phyloP scores from a whole-genome alignment of 2,113 vertebrate species.

The Orientallactaga bullata region DNA sequence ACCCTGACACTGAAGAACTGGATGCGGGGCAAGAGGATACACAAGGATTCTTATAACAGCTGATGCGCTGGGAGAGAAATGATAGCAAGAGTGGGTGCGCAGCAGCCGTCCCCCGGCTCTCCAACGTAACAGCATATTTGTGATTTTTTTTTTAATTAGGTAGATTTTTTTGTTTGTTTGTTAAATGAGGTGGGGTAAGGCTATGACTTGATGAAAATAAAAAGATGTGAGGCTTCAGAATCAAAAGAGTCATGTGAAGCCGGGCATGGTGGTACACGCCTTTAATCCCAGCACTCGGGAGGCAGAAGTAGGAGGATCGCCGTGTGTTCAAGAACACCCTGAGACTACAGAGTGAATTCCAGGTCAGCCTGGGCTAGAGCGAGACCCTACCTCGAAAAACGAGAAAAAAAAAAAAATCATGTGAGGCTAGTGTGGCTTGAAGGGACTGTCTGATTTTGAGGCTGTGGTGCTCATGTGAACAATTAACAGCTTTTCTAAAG shows the following conservation, averaged over 20 bases:
- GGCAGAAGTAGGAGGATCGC: too few relatives aligned
- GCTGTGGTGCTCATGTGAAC: conserved; percentile 75
- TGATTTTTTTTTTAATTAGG: conserved; percentile 86
- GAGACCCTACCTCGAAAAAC: too few relatives aligned
- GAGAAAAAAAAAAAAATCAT: too few relatives aligned
- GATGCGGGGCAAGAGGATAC: conserved; percentile 93
- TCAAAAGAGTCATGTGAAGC: conserved; percentile 67
- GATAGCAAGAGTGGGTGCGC: conserved; percentile 67
- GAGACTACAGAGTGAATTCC: too few relatives aligned
- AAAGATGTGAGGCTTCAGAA: conserved; percentile 56
- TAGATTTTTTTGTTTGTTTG: conserved; percentile 68
- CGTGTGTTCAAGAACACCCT: too few relatives aligned
- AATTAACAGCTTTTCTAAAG: conserved; percentile 40
- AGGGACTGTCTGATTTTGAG: conserved; percentile 62
- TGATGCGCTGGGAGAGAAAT: conserved; percentile 93
- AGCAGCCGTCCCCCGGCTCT: conserved; percentile 51
- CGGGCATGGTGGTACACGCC: too few relatives aligned
- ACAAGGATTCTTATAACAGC: conserved; percentile 95
- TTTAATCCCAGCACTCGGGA: too few relatives aligned
- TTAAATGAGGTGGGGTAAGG: conserved; percentile 76
- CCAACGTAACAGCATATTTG: conserved; percentile 75
- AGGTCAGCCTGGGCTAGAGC: too few relatives aligned
- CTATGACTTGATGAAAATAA: conserved; percentile 69
- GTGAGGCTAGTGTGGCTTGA: conserved; percentile 60
- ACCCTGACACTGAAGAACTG: conserved; percentile 95